Conservation (phyloP, 2,113 vertebrate genomes). For the Atlantisia rogersi region DNA sequence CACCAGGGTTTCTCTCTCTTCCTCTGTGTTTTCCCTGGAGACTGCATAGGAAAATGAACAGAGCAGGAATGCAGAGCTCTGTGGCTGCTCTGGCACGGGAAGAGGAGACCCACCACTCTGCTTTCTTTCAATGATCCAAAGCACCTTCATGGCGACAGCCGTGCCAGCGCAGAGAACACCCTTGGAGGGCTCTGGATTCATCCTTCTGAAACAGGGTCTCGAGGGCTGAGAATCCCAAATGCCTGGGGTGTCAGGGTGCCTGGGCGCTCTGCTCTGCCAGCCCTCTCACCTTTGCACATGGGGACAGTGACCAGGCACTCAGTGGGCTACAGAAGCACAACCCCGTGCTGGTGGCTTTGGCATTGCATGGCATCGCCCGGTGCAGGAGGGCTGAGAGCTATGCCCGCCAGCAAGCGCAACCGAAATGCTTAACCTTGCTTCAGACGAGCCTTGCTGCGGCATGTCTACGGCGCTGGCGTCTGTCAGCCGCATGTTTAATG, state of each 20-base stretch:
- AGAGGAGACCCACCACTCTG: not conserved
- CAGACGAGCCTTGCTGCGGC: not conserved
- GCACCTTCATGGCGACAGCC: not conserved
- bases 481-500: not conserved
- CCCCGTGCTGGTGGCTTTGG: rapidly evolving
- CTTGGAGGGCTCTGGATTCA: not conserved
- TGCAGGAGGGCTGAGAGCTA: not conserved
- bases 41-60: not conserved
- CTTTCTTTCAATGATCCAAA: not conserved
- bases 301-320: not conserved
- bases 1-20: not conserved
- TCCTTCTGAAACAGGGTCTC: rapidly evolving
- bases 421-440: not conserved
- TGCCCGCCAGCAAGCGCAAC: rapidly evolving
- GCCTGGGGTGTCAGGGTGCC: too few relatives aligned
- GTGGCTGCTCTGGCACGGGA: not conserved
- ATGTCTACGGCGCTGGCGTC: not conserved
- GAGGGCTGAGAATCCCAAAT: rapidly evolving
- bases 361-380: rapidly evolving
- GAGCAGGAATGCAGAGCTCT: slow-evolving; percentile 3
- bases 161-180: not conserved
- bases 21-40: slow-evolving; percentile 4
- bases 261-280: not conserved
- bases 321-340: not conserved
- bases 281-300: rapidly evolving